A percentile compares a stretch with the other conserved stretches of the same genome.
Conservation (phyloP, 1,140 invertebrate species). For the Elymnias hypermnestra region DNA sequence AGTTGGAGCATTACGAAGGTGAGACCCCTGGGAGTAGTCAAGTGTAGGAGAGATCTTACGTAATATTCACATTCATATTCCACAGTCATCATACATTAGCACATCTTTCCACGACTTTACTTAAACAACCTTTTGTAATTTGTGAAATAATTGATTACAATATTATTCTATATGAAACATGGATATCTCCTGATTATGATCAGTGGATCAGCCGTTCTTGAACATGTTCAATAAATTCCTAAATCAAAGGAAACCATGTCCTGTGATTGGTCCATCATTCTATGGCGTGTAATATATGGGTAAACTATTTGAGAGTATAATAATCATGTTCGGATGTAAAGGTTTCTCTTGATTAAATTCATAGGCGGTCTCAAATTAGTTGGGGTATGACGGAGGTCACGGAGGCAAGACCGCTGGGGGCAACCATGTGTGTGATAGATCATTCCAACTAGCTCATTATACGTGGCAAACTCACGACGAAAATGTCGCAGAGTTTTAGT, state of each 20-base stretch:
- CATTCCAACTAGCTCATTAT: neutral
- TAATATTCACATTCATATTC: neutral
- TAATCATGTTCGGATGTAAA: neutral
- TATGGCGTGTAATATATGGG: neutral
- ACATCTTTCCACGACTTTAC: too few relatives aligned
- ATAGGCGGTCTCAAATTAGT: slow-evolving; percentile 1
- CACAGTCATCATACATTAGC: too few relatives aligned
- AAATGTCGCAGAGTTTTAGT: too few relatives aligned
- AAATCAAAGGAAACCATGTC: too few relatives aligned
- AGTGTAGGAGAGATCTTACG: slow-evolving; percentile 1
- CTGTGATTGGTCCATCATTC: too few relatives aligned
- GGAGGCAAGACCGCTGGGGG: neutral
- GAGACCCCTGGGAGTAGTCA: neutral
- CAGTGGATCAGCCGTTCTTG: too few relatives aligned
- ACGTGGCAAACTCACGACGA: neutral
- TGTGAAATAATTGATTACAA: too few relatives aligned
- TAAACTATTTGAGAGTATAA: neutral
- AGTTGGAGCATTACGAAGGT: slow-evolving; percentile 4
- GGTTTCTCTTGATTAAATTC: neutral
- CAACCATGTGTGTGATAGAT: neutral
- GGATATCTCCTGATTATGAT: too few relatives aligned
- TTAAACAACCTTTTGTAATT: too few relatives aligned
- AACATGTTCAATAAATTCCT: too few relatives aligned
- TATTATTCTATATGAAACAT: too few relatives aligned
- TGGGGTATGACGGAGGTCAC: neutral